Percentiles rank a stretch among this genome's conserved stretches.
phyloP scores from a whole-genome alignment of 2,113 vertebrate genomes.

The Amblyornis subalaris region DNA sequence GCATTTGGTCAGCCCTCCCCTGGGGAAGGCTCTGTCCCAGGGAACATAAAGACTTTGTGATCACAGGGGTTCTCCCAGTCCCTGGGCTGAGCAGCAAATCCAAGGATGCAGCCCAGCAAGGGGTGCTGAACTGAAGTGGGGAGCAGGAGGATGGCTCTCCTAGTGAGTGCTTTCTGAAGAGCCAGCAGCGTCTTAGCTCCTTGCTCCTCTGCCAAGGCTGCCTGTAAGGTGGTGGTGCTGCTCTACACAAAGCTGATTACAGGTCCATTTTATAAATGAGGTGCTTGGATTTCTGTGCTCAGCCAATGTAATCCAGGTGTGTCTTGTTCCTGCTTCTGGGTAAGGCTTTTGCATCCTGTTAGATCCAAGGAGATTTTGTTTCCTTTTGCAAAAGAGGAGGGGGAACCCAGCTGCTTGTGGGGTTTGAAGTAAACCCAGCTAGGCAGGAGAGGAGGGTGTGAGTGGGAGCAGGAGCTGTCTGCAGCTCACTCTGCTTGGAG shows the following conservation, averaged over 20 bases:
- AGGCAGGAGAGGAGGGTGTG: neutral
- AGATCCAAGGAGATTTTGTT: neutral
- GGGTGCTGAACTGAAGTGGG: neutral
- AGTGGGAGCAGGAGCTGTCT: neutral
- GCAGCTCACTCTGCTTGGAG: neutral
- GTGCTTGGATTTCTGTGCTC: neutral
- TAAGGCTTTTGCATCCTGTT: neutral
- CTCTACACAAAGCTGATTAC: neutral
- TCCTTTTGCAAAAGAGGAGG: neutral
- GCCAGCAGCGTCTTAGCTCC: neutral
- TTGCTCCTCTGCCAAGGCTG: neutral
- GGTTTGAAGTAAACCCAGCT: neutral
- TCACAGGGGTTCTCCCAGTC: neutral
- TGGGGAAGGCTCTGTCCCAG: neutral
- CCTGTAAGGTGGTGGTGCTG: neutral
- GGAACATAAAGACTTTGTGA: neutral
- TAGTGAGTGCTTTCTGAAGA: fast-evolving
- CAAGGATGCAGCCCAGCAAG: neutral
- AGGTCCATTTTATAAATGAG: neutral
- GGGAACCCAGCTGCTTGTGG: neutral
- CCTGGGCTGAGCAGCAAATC: neutral
- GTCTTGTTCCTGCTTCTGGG: neutral
- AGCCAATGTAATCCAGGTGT: neutral
- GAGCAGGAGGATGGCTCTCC: neutral
- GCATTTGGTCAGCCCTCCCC: neutral